A percentile compares a stretch with the other conserved stretches of the same genome.
Conservation (phyloP, 2,888 invertebrate species). For the Diploptera punctata region DNA sequence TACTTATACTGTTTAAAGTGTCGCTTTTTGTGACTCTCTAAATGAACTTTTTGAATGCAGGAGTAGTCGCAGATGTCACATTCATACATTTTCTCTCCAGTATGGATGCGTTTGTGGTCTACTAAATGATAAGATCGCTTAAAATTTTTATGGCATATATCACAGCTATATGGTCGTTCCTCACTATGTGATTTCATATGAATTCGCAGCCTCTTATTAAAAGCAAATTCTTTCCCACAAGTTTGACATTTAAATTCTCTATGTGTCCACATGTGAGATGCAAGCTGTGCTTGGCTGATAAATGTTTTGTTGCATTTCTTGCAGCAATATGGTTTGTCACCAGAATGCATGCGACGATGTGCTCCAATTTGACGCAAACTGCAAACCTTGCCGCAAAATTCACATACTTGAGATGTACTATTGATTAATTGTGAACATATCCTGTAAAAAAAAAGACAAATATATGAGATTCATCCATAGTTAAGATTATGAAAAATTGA, state of each 20-base stretch:
- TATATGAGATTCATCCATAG: too few relatives aligned
- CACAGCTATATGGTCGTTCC: conserved; percentile 55
- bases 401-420: not conserved
- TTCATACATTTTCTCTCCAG: conserved; percentile 54
- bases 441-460: too few relatives aligned
- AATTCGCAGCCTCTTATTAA: conserved; percentile 46
- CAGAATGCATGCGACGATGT: conserved; percentile 5
- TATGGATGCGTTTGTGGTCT: conserved; percentile 55
- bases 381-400: not conserved
- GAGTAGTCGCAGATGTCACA: conserved; percentile 51
- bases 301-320: conserved; percentile 48
- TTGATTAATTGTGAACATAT: too few relatives aligned
- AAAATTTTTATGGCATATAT: conserved; percentile 61
- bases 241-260: conserved; percentile 26
- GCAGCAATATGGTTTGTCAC: conserved; percentile 16
- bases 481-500: too few relatives aligned
- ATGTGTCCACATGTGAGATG: conserved; percentile 54
- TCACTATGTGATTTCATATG: conserved; percentile 54
- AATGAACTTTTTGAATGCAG: conserved; percentile 37
- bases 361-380: not conserved
- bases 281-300: conserved; percentile 56
- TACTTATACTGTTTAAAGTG: conserved; percentile 35
- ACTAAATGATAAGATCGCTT: conserved; percentile 48
- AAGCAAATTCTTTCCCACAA: conserved; percentile 29
- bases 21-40: conserved; percentile 36